Conservation (phyloP, 2,113 vertebrate species). For the Phalacrocorax brasilianus region DNA sequence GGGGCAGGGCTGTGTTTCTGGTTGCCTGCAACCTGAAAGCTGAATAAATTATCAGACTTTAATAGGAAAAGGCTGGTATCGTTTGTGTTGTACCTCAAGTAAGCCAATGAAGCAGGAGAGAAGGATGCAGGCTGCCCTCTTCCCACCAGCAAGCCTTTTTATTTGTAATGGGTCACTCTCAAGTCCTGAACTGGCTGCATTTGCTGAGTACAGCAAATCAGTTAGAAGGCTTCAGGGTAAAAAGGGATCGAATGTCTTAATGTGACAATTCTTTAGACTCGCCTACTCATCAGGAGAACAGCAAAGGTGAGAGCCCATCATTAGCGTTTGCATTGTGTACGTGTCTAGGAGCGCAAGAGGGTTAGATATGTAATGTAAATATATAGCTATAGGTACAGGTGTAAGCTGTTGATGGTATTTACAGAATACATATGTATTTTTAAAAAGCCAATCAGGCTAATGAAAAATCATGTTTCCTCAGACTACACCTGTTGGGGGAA, state of each 20-base stretch:
- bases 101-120: background rate
- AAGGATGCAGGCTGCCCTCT: fast-evolving
- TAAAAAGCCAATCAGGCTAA: background rate
- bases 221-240: background rate
- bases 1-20: background rate
- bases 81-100: background rate
- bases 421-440: background rate
- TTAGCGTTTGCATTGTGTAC: too few species aligned
- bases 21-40: background rate
- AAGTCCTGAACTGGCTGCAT: background rate
- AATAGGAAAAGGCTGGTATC: background rate
- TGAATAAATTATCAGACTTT: background rate
- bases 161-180: background rate
- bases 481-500: background rate
- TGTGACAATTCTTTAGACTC: background rate
- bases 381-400: background rate
- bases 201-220: background rate
- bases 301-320: background rate
- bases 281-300: background rate
- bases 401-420: background rate
- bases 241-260: background rate
- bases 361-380: background rate
- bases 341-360: fast-evolving
- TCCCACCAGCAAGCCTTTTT: background rate
- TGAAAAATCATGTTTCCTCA: background rate